Base-by-base conservation (phyloP, 2,888 invertebrate species). In the Diabrotica balteata region DNA sequence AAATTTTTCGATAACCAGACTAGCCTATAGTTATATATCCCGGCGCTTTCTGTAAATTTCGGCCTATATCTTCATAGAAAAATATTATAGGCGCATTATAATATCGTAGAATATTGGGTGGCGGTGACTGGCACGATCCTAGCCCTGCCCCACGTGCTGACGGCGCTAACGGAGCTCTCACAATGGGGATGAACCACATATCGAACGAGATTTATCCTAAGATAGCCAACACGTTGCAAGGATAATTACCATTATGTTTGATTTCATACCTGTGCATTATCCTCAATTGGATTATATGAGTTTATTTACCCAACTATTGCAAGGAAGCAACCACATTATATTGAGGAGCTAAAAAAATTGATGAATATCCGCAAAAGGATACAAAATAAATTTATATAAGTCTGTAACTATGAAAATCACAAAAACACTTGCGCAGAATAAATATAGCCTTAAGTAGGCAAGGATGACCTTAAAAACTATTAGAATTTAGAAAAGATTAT, bases 121-220 rank as follows among this genome's bases (percentile, higher is more conserved):
- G 67, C 49, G 55, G 78, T 72, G 76, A 76, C 79, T 78, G 80
- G 79, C 72, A 80, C 80, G 75, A 73, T 72, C 44, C 67, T 63
- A 67, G 73, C 69, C 71, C 71, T 68, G 69, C 67, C 71, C 46
- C 55, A 57, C 32, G 32, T 32, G 50, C n/a, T 51, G 17, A 17
- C 10, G 42, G 54, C n/a, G 55, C 44, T 47, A 47, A 10, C 44
- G 74, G 50, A 60, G 53, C 46, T 44, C 57, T 59, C 65, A 51
- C 71, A 63, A 73, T 68, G 75, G 77, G 77, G 76, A 79, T 79
- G 79, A 77, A 77, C 75, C 76, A 78, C 69, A 78, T 79, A 78
- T 78, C 73, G 78, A 79, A 77, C 79, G 66, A 79, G 79, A 79
- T 79, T 79, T 77, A 78, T 79, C 76, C 73, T 72, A 52, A 75